Conservation (phyloP, 2,888 invertebrate species). For the Galerucella calmariensis region DNA sequence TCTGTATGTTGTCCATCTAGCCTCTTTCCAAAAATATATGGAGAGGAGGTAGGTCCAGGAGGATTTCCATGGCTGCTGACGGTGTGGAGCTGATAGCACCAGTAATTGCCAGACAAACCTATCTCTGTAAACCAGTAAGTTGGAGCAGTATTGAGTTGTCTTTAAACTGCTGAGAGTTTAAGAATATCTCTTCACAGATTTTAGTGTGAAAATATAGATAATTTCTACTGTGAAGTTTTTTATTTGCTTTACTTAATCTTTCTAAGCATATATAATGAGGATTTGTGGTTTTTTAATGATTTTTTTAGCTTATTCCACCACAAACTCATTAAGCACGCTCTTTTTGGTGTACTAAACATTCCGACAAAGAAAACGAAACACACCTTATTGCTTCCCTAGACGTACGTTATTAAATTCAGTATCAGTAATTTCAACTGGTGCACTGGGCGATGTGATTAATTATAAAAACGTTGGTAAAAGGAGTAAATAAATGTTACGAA, state of each 20-base stretch:
- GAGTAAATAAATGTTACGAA: conserved; percentile 27
- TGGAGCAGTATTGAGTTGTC: too few relatives aligned
- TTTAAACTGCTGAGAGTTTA: too few relatives aligned
- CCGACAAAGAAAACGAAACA: conserved; percentile 9
- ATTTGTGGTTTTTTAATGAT: neutral
- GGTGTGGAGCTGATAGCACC: too few relatives aligned
- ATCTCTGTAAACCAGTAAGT: too few relatives aligned
- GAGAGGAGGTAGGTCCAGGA: too few relatives aligned
- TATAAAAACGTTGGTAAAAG: conserved; percentile 15
- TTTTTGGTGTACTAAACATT: neutral
- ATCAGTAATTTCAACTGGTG: conserved; percentile 23
- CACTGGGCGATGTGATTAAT: conserved; percentile 26
- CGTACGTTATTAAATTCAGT: conserved; percentile 17
- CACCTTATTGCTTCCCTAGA: conserved; percentile 32
- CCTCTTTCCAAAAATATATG: too few relatives aligned
- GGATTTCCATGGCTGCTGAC: too few relatives aligned
- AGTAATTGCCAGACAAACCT: too few relatives aligned
- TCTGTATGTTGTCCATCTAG: too few relatives aligned
- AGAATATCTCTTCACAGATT: too few relatives aligned
- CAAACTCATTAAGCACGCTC: neutral
- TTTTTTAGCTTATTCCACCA: neutral
- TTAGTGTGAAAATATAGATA: too few relatives aligned
- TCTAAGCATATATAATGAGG: neutral
- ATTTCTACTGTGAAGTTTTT: too few relatives aligned
- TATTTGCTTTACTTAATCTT: neutral